Percentiles rank a stretch among this genome's conserved stretches.
Evolutionary conservation across 2,113 vertebrate genomes (phyloP).

Genomic region (Struthidea cinerea): DNA sequence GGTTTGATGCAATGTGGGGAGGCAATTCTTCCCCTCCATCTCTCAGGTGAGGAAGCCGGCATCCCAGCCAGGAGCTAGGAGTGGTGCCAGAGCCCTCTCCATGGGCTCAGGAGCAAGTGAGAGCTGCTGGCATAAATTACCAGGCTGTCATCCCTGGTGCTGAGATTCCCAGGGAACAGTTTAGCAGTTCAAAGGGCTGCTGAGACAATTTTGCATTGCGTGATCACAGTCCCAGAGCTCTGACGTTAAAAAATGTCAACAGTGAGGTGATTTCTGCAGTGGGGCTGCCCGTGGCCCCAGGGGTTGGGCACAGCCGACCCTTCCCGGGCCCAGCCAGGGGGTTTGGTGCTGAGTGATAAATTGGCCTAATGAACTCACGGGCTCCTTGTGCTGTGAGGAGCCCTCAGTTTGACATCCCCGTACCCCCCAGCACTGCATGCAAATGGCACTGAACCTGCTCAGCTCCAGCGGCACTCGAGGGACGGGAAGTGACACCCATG

Average conservation of each 20-base stretch:
- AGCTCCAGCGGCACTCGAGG: accelerated
- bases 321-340: accelerated
- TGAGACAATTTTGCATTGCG: not conserved
- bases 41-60: not conserved
- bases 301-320: not conserved
- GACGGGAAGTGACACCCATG: accelerated
- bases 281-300: not conserved
- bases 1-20: not conserved
- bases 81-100: not conserved
- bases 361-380: not conserved
- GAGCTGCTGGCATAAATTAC: not conserved
- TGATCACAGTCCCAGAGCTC: not conserved
- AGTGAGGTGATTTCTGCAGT: not conserved
- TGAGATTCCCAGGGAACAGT: not conserved
- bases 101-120: not conserved
- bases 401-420: accelerated
- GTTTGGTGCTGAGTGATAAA: not conserved
- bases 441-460: not conserved
- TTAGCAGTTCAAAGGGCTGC: not conserved
- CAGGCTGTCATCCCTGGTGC: not conserved
- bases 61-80: not conserved
- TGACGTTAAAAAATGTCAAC: not conserved
- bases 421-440: not conserved
- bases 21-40: accelerated
- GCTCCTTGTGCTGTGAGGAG: not conserved